Percentiles rank a stretch among this genome's conserved stretches.
Evolutionary conservation across 2,797 vertebrate species (phyloP).

Genomic region (Fistularia commersonii): DNA sequence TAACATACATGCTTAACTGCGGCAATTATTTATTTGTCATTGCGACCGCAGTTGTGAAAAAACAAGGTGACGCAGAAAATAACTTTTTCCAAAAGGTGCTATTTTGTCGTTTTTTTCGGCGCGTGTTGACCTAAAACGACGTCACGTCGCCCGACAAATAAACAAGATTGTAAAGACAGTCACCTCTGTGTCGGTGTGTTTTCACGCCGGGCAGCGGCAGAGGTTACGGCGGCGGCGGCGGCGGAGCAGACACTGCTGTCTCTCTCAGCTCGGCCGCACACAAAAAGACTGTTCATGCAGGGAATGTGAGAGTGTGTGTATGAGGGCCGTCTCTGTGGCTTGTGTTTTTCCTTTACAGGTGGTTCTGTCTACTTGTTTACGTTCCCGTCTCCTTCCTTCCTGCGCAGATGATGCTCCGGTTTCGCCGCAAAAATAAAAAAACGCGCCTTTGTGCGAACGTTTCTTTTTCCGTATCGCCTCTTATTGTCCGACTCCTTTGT

Average conservation of each 20-base stretch:
- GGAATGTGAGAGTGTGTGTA: conserved; percentile 40
- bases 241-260: conserved; percentile 64
- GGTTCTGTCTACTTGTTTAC: conserved; percentile 57
- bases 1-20: no score
- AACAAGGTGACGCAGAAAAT: no score
- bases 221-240: conserved; percentile 58
- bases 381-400: conserved; percentile 58
- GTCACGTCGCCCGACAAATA: conserved; percentile 50
- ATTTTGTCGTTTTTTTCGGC: background rate
- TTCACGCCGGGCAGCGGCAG: conserved; percentile 55
- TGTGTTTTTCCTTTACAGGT: conserved; percentile 67
- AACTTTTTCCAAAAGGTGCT: no score
- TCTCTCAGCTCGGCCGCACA: conserved; percentile 61
- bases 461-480: conserved; percentile 9
- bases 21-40: no score
- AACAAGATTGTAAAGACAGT: conserved; percentile 50
- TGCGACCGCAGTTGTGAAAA: no score
- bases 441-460: no score
- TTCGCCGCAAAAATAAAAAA: conserved; percentile 18
- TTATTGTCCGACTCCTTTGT: conserved; percentile 22
- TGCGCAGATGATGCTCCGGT: conserved; percentile 43
- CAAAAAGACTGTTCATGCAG: conserved; percentile 63
- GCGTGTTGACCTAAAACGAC: conserved; percentile 33
- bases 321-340: conserved; percentile 42
- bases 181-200: conserved; percentile 64